phyloP scores from a whole-genome alignment of 2,797 vertebrate species.

The Poliocrania exsul region DNA sequence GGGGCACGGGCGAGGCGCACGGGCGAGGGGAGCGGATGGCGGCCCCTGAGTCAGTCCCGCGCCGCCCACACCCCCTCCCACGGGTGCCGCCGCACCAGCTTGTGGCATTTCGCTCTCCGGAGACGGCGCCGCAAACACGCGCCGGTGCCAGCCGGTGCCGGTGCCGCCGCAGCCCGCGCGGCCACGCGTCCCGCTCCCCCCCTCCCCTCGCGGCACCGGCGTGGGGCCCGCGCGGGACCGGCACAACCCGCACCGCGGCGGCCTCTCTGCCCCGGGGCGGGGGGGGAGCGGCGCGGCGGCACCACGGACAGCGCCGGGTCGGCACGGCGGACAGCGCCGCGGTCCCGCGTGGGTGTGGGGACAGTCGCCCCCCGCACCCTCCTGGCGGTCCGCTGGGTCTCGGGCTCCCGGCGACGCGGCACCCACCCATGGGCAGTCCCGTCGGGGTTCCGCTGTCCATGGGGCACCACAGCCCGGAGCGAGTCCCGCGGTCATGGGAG shows the following conservation, averaged over 20 bases:
- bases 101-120: conserved; percentile 81
- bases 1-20: not conserved
- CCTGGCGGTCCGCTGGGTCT: not conserved
- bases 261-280: not conserved
- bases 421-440: not conserved
- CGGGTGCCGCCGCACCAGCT: conserved; percentile 78
- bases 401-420: not conserved
- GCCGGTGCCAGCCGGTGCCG: conserved; percentile 75
- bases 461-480: not conserved
- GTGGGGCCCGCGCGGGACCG: not conserved
- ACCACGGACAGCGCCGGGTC: not conserved
- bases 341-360: not conserved
- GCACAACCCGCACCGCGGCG: not conserved
- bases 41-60: conserved; percentile 74
- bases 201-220: not conserved
- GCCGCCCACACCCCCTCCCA: conserved; percentile 44
- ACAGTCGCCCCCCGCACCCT: too few relatives aligned
- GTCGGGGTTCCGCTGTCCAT: not conserved
- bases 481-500: not conserved
- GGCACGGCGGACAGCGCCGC: not conserved
- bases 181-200: not conserved
- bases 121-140: conserved; percentile 79
- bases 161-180: not conserved
- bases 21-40: conserved; percentile 53
- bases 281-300: not conserved